A percentile compares a stretch with the other conserved stretches of the same genome.
Conservation (phyloP, 2,113 vertebrate genomes). For the Eleginops maclovinus region DNA sequence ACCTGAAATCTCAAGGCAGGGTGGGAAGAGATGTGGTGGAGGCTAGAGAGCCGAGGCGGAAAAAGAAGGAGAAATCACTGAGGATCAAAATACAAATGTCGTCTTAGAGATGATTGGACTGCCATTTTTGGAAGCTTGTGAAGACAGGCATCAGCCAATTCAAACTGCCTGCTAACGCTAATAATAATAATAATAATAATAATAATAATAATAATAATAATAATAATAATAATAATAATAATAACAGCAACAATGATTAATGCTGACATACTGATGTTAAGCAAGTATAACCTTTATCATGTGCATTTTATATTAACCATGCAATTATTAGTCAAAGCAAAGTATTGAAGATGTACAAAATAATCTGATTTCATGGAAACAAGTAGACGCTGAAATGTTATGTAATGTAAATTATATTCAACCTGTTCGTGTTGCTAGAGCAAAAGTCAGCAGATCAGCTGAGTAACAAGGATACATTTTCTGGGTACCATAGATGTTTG, state of each 20-base stretch:
- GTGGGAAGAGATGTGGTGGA: slow-evolving; percentile 43
- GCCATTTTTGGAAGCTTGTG: neutral
- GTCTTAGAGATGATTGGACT: neutral
- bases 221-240: neutral
- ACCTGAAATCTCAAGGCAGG: slow-evolving; percentile 67
- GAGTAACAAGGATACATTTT: neutral
- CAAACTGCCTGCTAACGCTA: neutral
- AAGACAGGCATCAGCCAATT: slow-evolving; percentile 3
- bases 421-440: neutral
- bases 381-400: neutral
- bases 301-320: neutral
- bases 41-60: slow-evolving; percentile 29
- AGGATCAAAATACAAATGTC: slow-evolving; percentile 16
- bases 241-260: neutral
- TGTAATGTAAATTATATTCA: too few species aligned
- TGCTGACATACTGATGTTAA: too few species aligned
- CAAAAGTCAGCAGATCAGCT: neutral
- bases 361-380: neutral
- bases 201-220: neutral
- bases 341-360: neutral
- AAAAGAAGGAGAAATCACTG: slow-evolving; percentile 17
- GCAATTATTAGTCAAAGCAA: neutral
- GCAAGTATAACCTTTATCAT: neutral
- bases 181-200: neutral
- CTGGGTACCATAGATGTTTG: neutral